Base-by-base conservation (phyloP, 2,797 vertebrate genomes). In the Morelia viridis region DNA sequence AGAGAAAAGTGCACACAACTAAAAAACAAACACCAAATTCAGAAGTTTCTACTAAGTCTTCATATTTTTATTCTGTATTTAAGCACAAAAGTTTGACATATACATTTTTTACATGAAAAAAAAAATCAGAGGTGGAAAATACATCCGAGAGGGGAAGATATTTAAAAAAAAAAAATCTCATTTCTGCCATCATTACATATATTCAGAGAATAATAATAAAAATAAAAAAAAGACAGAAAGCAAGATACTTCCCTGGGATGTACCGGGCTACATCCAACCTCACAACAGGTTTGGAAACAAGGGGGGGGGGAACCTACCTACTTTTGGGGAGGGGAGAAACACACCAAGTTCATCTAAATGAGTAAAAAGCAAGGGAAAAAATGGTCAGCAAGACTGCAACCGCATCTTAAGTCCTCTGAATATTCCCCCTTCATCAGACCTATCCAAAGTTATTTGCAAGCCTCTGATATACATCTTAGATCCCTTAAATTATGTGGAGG, bases 41-140 rank as follows among this genome's bases (percentile, higher is more conserved):
- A 50, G 28, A 58, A 5, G 50, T 13, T 15, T 24, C 12, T 84
- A 88, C 50, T 87, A 88, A 92, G 50, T 89, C 58, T 83, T 9
- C 46, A 83, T 71, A 61, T 92, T 93, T 94, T 95, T 94, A 84
- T 94, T 92, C 35, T 90, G 94, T 89, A 95, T 95, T 95, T 61
- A 94, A 95, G 94, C 96, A 95, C 95, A 96, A 96, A 96, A 96
- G 95, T 90, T 90, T 92, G 93, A 96, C 85, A 91, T 90, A 96
- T 94, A 97, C 96, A 96, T 97, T 94, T 95, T 76, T 71, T 94
- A 97, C 96, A 96, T 17, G 71, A 91, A 41, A 17, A 65, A 80
- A 87, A 31, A 95, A 92, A 94, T 89, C 46, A 88, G 85, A 90
- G 57, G 9, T 0, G 46, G 86, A 91, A 91, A 93, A 94, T 13